A percentile compares a stretch with the other conserved stretches of the same genome.
These are phyloP conservation scores for Noctua janthina DNA, from an alignment of 2,888 invertebrate species.

Conservation along the genomic window DNA sequence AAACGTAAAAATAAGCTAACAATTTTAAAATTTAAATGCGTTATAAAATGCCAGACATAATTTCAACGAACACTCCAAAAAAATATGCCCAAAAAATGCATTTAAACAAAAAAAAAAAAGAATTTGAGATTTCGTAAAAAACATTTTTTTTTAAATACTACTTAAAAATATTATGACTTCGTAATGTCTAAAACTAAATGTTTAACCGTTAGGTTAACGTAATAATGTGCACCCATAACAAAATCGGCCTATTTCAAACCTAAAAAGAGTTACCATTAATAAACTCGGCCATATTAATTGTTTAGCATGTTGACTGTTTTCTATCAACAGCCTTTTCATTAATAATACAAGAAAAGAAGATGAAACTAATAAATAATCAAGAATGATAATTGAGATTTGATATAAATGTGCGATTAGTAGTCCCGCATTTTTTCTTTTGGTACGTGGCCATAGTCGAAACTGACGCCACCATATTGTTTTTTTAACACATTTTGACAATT, in stretches of 20 bases:
- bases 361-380: no score
- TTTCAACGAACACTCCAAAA: slow-evolving; percentile 33
- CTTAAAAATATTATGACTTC: slow-evolving; percentile 48
- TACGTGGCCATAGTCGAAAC: no score
- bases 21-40: slow-evolving; percentile 43
- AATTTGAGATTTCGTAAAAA: slow-evolving; percentile 44
- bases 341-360: no score
- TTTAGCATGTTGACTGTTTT: not conserved
- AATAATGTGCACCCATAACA: slow-evolving; percentile 30
- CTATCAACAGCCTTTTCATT: no score
- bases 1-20: not conserved
- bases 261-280: not conserved
- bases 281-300: not conserved
- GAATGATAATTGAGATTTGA: no score
- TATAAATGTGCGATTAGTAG: not conserved
- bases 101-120: not conserved
- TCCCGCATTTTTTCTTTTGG: no score
- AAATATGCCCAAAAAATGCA: slow-evolving; percentile 5
- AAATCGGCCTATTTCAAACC: slow-evolving; percentile 14
- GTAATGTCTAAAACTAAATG: slow-evolving; percentile 21
- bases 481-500: no score
- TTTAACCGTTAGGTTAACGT: not conserved
- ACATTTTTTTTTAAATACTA: slow-evolving; percentile 8
- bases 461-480: no score
- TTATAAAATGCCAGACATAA: slow-evolving; percentile 41